Evolutionary conservation across 2,888 invertebrate species (phyloP).

Genomic region (Lydus trimaculatus): DNA sequence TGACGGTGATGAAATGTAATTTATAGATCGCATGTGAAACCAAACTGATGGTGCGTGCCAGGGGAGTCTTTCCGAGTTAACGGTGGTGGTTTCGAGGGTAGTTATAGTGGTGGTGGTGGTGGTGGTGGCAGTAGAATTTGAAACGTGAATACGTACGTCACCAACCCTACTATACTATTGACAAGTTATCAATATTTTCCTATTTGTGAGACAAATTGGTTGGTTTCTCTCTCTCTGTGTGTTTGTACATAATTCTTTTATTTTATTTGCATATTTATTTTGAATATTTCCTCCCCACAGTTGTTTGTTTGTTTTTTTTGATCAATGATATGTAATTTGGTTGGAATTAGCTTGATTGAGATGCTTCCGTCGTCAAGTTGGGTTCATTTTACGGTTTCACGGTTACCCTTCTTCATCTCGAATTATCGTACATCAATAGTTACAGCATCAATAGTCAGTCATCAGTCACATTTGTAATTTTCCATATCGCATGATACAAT

Average conservation of each 20-base stretch:
- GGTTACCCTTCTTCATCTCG: slow-evolving; percentile 8
- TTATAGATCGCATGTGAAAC: slow-evolving; percentile 24
- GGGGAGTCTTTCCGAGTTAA: slow-evolving; percentile 9
- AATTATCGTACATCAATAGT: not conserved
- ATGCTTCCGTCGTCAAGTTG: slow-evolving; percentile 9
- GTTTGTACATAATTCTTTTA: not conserved
- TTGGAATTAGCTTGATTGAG: not conserved
- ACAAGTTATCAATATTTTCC: slow-evolving; percentile 31
- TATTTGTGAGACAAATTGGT: slow-evolving; percentile 37
- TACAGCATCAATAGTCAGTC: not conserved
- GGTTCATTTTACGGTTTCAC: slow-evolving; percentile 30
- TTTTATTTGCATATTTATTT: not conserved
- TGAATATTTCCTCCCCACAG: not conserved
- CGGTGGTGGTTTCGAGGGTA: not conserved
- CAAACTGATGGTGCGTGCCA: slow-evolving; percentile 19
- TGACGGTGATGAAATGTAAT: slow-evolving; percentile 26
- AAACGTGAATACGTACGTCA: slow-evolving; percentile 10
- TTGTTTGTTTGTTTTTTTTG: not conserved
- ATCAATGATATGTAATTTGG: not conserved
- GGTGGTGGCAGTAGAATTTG: not conserved
- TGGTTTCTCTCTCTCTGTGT: slow-evolving; percentile 10
- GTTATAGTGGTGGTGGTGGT: not conserved
- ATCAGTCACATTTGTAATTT: too few species aligned
- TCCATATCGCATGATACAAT: not conserved
- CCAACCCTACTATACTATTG: slow-evolving; percentile 26